Percentiles rank a stretch among this genome's conserved stretches.
Evolutionary conservation across 2,797 vertebrate species (phyloP).

Genomic region (Dermochelys coriacea): DNA sequence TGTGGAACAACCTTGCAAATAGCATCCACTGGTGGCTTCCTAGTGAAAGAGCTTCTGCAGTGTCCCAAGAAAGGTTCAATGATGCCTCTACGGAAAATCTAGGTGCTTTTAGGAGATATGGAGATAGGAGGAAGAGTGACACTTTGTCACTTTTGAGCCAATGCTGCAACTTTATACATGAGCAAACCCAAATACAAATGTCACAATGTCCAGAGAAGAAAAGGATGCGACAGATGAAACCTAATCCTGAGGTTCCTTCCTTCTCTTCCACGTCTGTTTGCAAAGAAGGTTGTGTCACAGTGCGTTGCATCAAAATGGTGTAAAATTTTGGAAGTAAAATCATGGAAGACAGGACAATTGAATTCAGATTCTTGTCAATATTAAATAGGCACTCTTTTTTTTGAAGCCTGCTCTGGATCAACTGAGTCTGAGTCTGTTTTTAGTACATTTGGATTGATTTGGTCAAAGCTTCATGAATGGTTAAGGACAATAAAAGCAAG

Average conservation of each 20-base stretch:
- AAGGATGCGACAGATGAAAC: neutral
- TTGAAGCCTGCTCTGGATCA: neutral
- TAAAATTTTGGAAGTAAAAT: neutral
- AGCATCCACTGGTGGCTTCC: neutral
- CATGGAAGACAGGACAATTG: accelerated
- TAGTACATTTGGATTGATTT: neutral
- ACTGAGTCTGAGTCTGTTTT: neutral
- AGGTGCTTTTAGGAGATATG: neutral
- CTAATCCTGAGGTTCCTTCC: neutral
- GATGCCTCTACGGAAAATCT: neutral
- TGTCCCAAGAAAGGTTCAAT: neutral
- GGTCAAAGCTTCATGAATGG: neutral
- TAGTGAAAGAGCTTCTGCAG: neutral
- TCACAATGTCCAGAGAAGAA: neutral
- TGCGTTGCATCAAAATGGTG: neutral
- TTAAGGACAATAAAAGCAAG: neutral
- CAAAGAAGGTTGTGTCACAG: neutral
- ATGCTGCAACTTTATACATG: neutral
- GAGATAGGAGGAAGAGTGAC: neutral
- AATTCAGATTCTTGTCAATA: neutral
- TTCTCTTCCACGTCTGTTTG: neutral
- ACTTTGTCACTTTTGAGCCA: neutral
- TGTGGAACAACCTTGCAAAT: conserved; percentile 11
- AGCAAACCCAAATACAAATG: neutral
- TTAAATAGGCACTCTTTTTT: neutral